These are phyloP conservation scores for Dendronephthya gigantea DNA, from an alignment of 64 coral and sea anemone genomes.

Conservation along the genomic window DNA sequence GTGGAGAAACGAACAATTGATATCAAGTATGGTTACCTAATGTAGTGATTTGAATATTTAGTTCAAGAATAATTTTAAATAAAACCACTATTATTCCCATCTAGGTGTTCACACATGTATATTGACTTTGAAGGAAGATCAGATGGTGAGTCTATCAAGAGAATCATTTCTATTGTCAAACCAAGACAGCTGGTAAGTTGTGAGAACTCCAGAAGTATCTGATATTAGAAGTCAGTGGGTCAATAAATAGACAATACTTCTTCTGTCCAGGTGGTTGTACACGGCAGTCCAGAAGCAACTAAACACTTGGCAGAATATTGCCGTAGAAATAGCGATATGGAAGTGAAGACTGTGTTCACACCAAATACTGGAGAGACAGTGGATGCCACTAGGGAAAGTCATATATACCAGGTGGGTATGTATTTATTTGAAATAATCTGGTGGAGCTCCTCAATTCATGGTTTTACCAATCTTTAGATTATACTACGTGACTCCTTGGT, in stretches of 20 bases:
- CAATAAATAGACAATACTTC: background rate
- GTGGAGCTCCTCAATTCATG: too few relatives aligned
- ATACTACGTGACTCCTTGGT: conserved; percentile 88
- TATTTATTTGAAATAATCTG: too few relatives aligned
- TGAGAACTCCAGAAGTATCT: background rate
- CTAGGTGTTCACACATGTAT: conserved; percentile 67
- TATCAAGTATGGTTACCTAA: conserved; percentile 45
- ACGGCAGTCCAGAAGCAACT: conserved; percentile 56
- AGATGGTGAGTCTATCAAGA: conserved; percentile 96
- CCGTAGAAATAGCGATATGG: conserved; percentile 61
- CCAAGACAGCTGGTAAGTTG: conserved; percentile 80
- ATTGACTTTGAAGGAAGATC: conserved; percentile 93
- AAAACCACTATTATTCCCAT: background rate
- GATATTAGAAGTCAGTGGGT: background rate
- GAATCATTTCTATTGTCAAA: conserved; percentile 91
- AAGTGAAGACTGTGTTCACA: conserved; percentile 78
- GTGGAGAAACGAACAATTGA: conserved; percentile 53
- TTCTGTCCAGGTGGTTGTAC: conserved; percentile 60
- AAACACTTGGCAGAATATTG: conserved; percentile 91
- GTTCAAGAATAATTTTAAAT: too few relatives aligned
- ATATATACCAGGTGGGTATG: conserved; percentile 99
- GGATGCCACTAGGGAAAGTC: conserved; percentile 83
- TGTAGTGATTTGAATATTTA: background rate
- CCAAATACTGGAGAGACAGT: conserved; percentile 74
- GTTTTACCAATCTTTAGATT: conserved; percentile 53